Conservation (phyloP, 1,140 invertebrate genomes). For the Lasaia peninsularis region DNA sequence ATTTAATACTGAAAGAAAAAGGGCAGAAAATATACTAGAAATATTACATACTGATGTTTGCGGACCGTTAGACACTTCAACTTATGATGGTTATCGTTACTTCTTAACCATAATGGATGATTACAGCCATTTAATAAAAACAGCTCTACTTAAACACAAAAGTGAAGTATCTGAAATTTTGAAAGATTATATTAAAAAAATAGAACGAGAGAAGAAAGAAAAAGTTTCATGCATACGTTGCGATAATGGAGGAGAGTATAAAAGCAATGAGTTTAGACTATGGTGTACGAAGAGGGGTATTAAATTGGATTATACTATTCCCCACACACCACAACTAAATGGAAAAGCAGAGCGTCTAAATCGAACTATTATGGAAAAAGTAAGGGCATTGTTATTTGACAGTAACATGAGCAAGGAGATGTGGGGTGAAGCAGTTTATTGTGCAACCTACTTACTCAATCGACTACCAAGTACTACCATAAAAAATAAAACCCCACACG, state of each 20-base stretch:
- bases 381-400: background rate
- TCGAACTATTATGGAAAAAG: background rate
- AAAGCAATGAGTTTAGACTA: background rate
- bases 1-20: too few species aligned
- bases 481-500: background rate
- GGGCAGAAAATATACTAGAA: too few species aligned
- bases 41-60: too few species aligned
- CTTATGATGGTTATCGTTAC: too few species aligned
- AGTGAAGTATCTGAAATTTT: background rate
- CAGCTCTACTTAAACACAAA: background rate
- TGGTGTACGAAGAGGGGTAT: background rate
- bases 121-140: too few species aligned
- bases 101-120: too few species aligned
- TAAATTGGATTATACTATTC: background rate
- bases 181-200: background rate
- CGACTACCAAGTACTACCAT: background rate
- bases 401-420: background rate
- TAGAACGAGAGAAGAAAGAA: background rate
- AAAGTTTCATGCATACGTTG: background rate
- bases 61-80: too few species aligned
- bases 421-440: background rate
- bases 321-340: background rate
- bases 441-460: background rate
- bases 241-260: background rate
- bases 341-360: background rate